A percentile compares a stretch with the other conserved stretches of the same genome.
Evolutionary conservation across 2,113 vertebrate species (phyloP).

Genomic region (Malurus cyaneus): DNA sequence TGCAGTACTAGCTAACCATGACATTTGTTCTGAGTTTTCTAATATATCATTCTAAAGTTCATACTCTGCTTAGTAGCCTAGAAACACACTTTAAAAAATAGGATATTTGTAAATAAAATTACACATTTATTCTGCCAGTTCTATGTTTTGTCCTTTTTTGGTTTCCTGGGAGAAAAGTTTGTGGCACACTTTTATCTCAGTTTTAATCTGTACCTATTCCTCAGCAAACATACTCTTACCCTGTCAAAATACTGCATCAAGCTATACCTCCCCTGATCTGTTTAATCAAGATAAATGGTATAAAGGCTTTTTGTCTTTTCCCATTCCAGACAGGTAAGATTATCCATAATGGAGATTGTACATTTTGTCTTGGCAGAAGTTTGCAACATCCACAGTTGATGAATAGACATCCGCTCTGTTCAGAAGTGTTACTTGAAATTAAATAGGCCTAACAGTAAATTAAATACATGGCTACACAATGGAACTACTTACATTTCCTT

Average conservation of each 20-base stretch:
- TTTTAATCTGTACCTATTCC: slow-evolving; percentile 33
- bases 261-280: slow-evolving; percentile 27
- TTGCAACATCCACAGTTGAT: background rate
- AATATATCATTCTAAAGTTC: background rate
- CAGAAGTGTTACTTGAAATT: slow-evolving; percentile 23
- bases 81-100: background rate
- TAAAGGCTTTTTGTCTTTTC: slow-evolving; percentile 30
- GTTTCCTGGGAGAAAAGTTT: background rate
- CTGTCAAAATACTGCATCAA: slow-evolving; percentile 53
- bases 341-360: background rate
- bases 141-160: slow-evolving; percentile 46
- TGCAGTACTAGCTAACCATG: background rate
- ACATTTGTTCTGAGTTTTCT: background rate
- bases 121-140: background rate
- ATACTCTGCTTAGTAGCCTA: slow-evolving; percentile 3
- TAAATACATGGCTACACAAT: background rate
- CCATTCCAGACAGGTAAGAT: slow-evolving; percentile 55
- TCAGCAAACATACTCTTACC: background rate
- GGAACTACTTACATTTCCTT: background rate
- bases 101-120: slow-evolving; percentile 41
- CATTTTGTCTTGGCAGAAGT: slow-evolving; percentile 30
- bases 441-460: background rate
- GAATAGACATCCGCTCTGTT: background rate
- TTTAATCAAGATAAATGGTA: slow-evolving; percentile 65
- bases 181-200: background rate